These are phyloP conservation scores for Ctenomys sociabilis DNA, from an alignment of 2,113 vertebrate species.

Conservation along the genomic window DNA sequence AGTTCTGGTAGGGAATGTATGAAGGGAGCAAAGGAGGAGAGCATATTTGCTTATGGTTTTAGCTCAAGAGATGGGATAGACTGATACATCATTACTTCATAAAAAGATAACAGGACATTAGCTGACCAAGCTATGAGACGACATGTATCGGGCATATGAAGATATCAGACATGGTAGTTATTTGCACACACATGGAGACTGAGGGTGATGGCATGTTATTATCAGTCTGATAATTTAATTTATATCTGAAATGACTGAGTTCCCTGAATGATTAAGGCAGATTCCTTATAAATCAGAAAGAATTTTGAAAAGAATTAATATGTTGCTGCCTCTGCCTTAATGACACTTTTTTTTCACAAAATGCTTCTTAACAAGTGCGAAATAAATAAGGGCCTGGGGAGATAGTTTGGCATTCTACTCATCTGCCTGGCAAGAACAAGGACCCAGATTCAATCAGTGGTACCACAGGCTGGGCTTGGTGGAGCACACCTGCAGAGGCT, in stretches of 20 bases:
- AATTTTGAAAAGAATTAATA: neutral
- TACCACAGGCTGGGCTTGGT: too few relatives aligned
- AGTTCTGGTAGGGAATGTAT: neutral
- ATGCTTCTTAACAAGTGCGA: neutral
- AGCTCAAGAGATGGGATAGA: neutral
- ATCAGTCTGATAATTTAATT: neutral
- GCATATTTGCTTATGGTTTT: neutral
- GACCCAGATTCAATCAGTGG: too few relatives aligned
- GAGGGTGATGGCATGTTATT: neutral
- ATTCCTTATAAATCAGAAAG: neutral
- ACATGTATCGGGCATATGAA: neutral
- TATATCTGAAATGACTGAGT: neutral
- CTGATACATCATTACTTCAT: neutral
- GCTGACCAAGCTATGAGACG: neutral
- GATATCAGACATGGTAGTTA: neutral
- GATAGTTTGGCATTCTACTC: too few relatives aligned
- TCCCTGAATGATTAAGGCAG: neutral
- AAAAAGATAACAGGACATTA: neutral
- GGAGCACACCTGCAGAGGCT: too few relatives aligned
- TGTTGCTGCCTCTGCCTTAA: neutral
- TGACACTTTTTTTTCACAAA: neutral
- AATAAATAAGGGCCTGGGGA: neutral
- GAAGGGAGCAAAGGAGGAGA: neutral
- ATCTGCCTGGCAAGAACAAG: too few relatives aligned
- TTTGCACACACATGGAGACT: neutral